Evolutionary conservation across 2,797 vertebrate species (phyloP).

Genomic region (Lepus townsendii): DNA sequence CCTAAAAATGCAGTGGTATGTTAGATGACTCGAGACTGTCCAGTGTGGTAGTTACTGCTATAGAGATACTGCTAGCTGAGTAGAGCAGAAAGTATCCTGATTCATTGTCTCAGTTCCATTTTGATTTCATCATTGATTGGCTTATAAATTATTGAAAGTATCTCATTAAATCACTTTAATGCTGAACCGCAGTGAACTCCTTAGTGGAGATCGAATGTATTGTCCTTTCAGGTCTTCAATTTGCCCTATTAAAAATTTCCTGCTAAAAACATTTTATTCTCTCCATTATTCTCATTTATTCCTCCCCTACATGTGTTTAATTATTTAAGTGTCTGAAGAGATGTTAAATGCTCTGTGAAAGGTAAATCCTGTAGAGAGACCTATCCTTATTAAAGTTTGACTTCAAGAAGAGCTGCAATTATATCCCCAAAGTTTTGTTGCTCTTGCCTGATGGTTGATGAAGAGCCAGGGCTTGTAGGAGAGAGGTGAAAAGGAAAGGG

Average conservation of each 20-base stretch:
- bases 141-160: neutral
- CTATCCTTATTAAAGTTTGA: neutral
- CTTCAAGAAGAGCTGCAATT: neutral
- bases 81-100: neutral
- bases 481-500: neutral
- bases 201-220: neutral
- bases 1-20: neutral
- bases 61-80: neutral
- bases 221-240: constrained; percentile 8
- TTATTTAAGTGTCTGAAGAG: neutral
- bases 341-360: neutral
- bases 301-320: neutral
- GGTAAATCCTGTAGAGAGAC: neutral
- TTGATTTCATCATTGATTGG: neutral
- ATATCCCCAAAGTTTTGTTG: neutral
- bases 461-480: neutral
- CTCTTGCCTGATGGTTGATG: neutral
- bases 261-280: neutral
- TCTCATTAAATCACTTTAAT: neutral
- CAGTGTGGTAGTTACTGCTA: no score
- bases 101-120: neutral
- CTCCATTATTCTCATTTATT: constrained; percentile 24
- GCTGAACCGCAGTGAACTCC: neutral
- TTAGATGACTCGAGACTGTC: neutral
- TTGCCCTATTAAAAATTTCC: neutral